Evolutionary conservation across 35 echinoderm and acorn worm genomes (phyloP).

Genomic region (Holothuria glaberrima): DNA sequence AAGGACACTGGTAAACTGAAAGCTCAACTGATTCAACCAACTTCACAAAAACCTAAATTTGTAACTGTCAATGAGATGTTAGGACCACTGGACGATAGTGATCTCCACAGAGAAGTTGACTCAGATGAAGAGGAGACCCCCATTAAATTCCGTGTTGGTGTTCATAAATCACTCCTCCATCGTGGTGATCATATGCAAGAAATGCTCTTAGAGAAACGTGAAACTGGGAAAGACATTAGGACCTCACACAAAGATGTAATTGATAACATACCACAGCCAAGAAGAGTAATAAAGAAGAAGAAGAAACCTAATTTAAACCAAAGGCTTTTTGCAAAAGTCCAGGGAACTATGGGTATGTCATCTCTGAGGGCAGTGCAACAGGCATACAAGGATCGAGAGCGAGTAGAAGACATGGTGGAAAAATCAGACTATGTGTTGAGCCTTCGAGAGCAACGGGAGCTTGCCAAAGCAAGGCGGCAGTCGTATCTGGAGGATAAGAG

Average conservation of each 20-base stretch:
- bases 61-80: constrained; percentile 83
- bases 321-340: constrained; percentile 83
- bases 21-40: background rate
- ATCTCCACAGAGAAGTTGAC: constrained; percentile 60
- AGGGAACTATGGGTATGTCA: constrained; percentile 97
- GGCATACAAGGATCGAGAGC: constrained; percentile 85
- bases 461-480: constrained; percentile 55
- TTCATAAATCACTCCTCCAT: constrained; percentile 68
- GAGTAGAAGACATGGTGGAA: constrained; percentile 49
- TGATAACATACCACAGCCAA: constrained; percentile 62
- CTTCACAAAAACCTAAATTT: constrained; percentile 32
- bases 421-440: constrained; percentile 69
- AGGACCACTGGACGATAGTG: constrained; percentile 64
- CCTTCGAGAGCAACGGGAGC: constrained; percentile 69
- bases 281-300: constrained; percentile 46
- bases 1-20: constrained; percentile 47
- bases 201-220: constrained; percentile 72
- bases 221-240: constrained; percentile 81
- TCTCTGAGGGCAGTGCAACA: constrained; percentile 86
- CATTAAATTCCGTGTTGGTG: constrained; percentile 77
- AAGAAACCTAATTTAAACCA: constrained; percentile 83
- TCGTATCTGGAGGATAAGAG: constrained; percentile 87
- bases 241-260: constrained; percentile 63
- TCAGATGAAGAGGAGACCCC: constrained; percentile 48
- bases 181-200: constrained; percentile 73